A percentile compares a stretch with the other conserved stretches of the same genome.
Conservation (phyloP, 2,888 invertebrate species). For the Prenolepis imparis region DNA sequence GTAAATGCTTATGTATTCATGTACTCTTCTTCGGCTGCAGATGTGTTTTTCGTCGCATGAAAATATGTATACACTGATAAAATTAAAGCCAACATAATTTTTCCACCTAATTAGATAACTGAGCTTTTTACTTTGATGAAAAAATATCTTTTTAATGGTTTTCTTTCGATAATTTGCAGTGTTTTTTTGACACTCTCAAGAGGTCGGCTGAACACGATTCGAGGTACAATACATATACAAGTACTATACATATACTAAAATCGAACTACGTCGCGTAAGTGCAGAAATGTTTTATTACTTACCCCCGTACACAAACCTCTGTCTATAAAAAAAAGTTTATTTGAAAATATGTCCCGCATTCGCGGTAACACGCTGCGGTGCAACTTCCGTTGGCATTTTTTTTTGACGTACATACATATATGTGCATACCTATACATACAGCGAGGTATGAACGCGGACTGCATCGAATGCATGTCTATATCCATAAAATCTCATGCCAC, state of each 20-base stretch:
- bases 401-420: slow-evolving; percentile 24
- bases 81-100: not conserved
- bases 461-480: slow-evolving; percentile 42
- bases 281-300: slow-evolving; percentile 46
- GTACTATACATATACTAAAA: slow-evolving; percentile 5
- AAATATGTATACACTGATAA: not conserved
- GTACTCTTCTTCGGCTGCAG: not conserved
- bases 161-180: not conserved
- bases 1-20: not conserved
- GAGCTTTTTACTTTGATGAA: not conserved
- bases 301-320: not conserved
- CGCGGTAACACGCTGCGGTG: slow-evolving; percentile 41
- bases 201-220: slow-evolving; percentile 9
- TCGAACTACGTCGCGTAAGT: slow-evolving; percentile 6
- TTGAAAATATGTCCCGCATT: slow-evolving; percentile 45
- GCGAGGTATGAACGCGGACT: slow-evolving; percentile 35
- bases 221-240: not conserved
- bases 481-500: slow-evolving; percentile 63
- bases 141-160: not conserved
- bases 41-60: not conserved
- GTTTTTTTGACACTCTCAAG: not conserved
- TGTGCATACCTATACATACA: not conserved
- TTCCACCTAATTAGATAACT: not conserved
- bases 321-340: slow-evolving; percentile 35
- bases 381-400: slow-evolving; percentile 44